phyloP scores from a whole-genome alignment of 2,888 invertebrate species.

The Eueremaeus valkanovi region DNA sequence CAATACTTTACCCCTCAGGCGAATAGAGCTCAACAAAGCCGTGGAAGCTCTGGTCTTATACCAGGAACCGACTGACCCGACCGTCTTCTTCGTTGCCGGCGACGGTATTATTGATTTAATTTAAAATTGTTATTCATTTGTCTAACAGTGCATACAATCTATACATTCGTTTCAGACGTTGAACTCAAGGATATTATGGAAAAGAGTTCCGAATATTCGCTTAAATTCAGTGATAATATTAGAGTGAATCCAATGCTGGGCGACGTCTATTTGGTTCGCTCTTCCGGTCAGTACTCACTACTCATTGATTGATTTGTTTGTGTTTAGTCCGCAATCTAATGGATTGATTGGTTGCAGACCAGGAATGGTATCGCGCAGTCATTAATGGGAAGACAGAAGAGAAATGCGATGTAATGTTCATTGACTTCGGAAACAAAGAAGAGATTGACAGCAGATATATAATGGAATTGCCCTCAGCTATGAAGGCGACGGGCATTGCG shows the following conservation, averaged over 20 bases:
- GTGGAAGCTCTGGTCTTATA: neutral
- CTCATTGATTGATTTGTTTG: neutral
- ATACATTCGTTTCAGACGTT: neutral
- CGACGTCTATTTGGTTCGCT: neutral
- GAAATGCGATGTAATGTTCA: neutral
- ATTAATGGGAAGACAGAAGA: neutral
- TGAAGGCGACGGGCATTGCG: neutral
- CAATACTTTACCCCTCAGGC: neutral
- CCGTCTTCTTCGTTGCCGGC: neutral
- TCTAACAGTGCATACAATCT: neutral
- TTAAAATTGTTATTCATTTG: neutral
- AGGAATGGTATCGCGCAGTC: conserved; percentile 27
- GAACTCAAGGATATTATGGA: neutral
- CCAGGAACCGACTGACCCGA: neutral
- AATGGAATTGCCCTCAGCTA: neutral
- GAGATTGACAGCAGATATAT: neutral
- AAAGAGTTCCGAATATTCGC: neutral
- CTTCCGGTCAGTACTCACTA: neutral
- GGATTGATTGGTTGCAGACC: neutral
- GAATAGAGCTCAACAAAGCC: neutral
- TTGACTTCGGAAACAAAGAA: conserved; percentile 35
- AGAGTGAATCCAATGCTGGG: neutral
- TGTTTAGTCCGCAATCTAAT: no score
- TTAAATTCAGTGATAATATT: neutral
- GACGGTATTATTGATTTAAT: neutral